Evolutionary conservation across 2,888 invertebrate genomes (phyloP), one percentile per base, ranked within the genome.

Genomic region (Drosophila falleni): DNA sequence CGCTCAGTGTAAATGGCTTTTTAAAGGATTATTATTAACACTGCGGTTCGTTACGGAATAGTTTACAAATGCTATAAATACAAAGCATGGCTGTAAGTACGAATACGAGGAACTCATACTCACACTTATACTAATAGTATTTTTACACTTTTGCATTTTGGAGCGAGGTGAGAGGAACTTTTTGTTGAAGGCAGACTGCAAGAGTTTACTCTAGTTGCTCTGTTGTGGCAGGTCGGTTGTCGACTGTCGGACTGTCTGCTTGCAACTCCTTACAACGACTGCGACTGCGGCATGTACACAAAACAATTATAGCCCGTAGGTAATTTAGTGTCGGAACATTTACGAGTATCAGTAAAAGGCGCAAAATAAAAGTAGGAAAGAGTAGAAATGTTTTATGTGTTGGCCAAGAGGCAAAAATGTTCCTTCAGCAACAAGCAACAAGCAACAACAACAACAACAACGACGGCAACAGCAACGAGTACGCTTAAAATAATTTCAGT

Each of bases 401-500:
- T 70, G 80, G 73, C 71, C 78, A 71, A 29, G 66, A 56, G 80
- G 80, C 71, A 58, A 62, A 71, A 59, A 55, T 61, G 66, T 69
- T 80, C 47, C 63, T 59, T 69, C 23, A n/a, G 47, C 76, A 51
- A 37, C 35, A n/a, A 46, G 3, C 23, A 33, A 2, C 39, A 8
- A 33, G 1, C 39, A n/a, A 26, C 46, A 9, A 19, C 33, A 19
- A 11, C n/a, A n/a, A n/a, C 49, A 31, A 49, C 41, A 29, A 26
- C 26, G 5, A 11, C 41, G 19, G 3, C 42, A 44, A 4, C 16
- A 33, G 66, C 50, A 35, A 44, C 66, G 61, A 70, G 63, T 64
- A 68, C 76, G 78, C 89, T 86, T 88, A 89, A 86, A 86, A 89
- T 88, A 88, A 86, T 89, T 83, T 80, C 84, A 74, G 87, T 79